Percentiles rank a stretch among this genome's conserved stretches.
phyloP scores from a whole-genome alignment of 1,140 invertebrate species.

The Drosophila albomicans region DNA sequence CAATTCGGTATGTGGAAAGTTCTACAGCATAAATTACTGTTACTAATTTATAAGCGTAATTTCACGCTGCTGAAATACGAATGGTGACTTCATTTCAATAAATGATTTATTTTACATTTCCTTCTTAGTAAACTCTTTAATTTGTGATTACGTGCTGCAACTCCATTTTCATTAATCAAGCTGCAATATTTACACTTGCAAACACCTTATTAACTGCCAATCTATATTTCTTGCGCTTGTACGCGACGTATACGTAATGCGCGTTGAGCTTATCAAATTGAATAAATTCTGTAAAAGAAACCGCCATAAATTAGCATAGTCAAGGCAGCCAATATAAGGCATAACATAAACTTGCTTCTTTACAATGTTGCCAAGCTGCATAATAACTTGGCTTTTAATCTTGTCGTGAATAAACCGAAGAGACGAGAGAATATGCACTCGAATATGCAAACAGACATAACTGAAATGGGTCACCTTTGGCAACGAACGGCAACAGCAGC shows the following conservation, averaged over 20 bases:
- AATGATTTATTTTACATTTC: not conserved
- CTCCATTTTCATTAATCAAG: constrained; percentile 2
- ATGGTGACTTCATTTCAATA: not conserved
- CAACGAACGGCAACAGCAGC: constrained; percentile 16
- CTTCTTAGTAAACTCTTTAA: not conserved
- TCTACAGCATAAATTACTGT: not conserved
- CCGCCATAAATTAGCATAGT: not conserved
- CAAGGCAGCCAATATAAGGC: constrained; percentile 8
- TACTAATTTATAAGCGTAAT: not conserved
- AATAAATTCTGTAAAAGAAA: not conserved
- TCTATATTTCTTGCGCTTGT: not conserved
- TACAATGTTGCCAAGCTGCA: constrained; percentile 27
- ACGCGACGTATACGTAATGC: not conserved
- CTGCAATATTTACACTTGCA: not conserved
- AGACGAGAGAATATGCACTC: constrained; percentile 20
- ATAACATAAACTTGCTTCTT: constrained; percentile 9
- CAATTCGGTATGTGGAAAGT: not conserved
- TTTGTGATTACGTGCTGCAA: not conserved
- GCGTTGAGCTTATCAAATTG: not conserved
- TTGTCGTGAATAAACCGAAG: constrained; percentile 17
- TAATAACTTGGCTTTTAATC: constrained; percentile 37
- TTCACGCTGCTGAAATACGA: not conserved
- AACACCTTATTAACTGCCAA: too few species aligned
- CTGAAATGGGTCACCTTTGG: constrained; percentile 32
- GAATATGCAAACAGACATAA: constrained; percentile 7